Base-by-base conservation (phyloP, 2,888 invertebrate genomes). In the Ormia ochracea region DNA sequence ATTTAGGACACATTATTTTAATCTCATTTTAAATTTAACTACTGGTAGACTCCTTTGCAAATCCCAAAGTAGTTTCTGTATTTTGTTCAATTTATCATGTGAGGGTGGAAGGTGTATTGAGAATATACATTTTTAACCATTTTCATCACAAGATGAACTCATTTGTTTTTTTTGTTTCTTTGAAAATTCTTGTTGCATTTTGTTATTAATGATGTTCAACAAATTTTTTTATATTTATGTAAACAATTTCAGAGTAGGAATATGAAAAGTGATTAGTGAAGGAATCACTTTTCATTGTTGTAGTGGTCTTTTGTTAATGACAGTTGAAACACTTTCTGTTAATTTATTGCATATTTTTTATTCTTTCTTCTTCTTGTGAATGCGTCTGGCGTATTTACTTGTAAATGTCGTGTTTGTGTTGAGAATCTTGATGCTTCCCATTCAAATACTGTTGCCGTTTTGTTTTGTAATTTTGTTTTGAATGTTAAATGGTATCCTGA, bases 181-280 rank as follows among this genome's bases (percentile, higher is more conserved):
- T n/a, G 14, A 68, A 56, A 68, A 74, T 78, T 84, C 84, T 85
- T 83, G 85, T 86, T 84, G 84, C 83, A 83, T 84, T 85, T 83
- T 85, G 85, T 87, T 85, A 87, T 87, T 87, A 87, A 87, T 87
- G 87, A 87, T 87, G 87, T 87, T 85, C 83, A 83, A 85, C 87
- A 86, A 86, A 87, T 41, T 63, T 59, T n/a, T 31, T 26, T 52
- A 19, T 19, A 6, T 23, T 50, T 26, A 21, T 28, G 2, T 14
- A 12, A 50, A 50, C 38, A 33, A 1, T 68, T 41, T 19, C n/a
- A 66, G 14, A 52, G 38, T 19, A 14, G 19, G 19, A 54, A 41
- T 82, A 50, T 17, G 28, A n/a, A 50, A 77, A 83, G 82, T 75
- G 66, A 82, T 78, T 63, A 61, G n/a, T 19, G 38, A 43, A 72